Evolutionary conservation across 1,140 invertebrate species (phyloP).

Genomic region (Drosophila simulans): DNA sequence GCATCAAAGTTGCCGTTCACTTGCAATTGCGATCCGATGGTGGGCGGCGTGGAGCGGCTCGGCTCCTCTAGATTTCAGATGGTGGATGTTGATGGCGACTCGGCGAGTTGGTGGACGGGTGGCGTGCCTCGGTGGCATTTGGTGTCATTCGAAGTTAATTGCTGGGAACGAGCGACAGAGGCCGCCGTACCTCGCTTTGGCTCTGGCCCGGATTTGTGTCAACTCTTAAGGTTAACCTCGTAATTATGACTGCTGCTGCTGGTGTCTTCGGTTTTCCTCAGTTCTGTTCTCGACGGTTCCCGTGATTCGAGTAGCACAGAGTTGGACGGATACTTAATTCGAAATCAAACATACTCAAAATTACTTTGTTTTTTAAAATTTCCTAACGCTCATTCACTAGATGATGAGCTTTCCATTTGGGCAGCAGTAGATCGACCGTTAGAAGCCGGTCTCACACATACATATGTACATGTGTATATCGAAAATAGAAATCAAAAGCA

Average conservation of each 20-base stretch:
- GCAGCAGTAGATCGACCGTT: no score
- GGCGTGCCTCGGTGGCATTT: constrained; percentile 80
- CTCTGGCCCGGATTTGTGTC: constrained; percentile 74
- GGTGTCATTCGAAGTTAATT: constrained; percentile 83
- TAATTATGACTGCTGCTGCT: constrained; percentile 73
- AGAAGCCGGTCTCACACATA: no score
- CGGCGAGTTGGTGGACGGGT: constrained; percentile 27
- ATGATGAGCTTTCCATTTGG: no score
- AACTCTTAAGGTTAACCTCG: constrained; percentile 81
- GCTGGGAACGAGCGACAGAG: constrained; percentile 74
- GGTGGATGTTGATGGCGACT: constrained; percentile 30
- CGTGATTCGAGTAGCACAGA: constrained; percentile 10
- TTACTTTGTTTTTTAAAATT: no score
- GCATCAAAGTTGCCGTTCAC: constrained; percentile 81
- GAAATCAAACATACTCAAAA: no score
- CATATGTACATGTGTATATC: not conserved
- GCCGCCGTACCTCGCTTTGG: constrained; percentile 38
- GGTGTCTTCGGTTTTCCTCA: constrained; percentile 50
- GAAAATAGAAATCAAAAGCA: constrained; percentile 31
- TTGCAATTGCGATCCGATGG: constrained; percentile 67
- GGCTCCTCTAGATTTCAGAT: constrained; percentile 21
- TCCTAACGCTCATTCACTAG: no score
- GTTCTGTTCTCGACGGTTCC: constrained; percentile 39
- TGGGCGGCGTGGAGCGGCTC: constrained; percentile 57
- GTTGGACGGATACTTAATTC: not conserved